Conservation (phyloP, 2,888 invertebrate species). For the Tetranychus truncatus region DNA sequence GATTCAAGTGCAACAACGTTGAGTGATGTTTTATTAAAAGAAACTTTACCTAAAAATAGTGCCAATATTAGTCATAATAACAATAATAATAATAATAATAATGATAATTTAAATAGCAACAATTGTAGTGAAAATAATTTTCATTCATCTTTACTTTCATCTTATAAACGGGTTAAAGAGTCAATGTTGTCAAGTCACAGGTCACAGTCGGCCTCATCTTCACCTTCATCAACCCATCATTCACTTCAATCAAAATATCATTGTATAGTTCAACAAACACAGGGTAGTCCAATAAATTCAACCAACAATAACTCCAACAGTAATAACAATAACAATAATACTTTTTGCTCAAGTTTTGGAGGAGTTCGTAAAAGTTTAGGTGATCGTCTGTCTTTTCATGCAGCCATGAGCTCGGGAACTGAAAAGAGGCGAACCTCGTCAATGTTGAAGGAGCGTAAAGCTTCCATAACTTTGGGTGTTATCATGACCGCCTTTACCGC, state of each 20-base stretch:
- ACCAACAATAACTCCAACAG: not conserved
- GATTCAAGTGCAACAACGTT: not conserved
- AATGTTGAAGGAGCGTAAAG: constrained; percentile 58
- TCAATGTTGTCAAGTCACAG: not conserved
- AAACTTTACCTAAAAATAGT: not conserved
- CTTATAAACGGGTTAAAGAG: constrained; percentile 4
- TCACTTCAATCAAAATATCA: not conserved
- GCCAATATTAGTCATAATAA: not conserved
- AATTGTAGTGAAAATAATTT: not conserved
- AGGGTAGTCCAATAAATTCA: not conserved
- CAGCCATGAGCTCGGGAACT: not conserved
- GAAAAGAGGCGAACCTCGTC: constrained; percentile 19
- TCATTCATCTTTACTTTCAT: not conserved
- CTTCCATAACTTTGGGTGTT: constrained; percentile 85
- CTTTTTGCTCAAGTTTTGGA: not conserved
- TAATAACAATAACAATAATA: not conserved
- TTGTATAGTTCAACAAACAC: not conserved
- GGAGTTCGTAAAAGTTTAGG: not conserved
- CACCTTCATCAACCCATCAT: not conserved
- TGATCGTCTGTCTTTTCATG: not conserved
- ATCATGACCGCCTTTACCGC: constrained; percentile 85
- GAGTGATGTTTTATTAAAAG: not conserved
- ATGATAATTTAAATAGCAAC: constrained; percentile 3
- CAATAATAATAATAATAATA: not conserved
- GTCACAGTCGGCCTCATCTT: not conserved